These are phyloP conservation scores for Ditylenchus weischeri DNA, from an alignment of 2,888 invertebrate genomes.

Conservation along the genomic window DNA sequence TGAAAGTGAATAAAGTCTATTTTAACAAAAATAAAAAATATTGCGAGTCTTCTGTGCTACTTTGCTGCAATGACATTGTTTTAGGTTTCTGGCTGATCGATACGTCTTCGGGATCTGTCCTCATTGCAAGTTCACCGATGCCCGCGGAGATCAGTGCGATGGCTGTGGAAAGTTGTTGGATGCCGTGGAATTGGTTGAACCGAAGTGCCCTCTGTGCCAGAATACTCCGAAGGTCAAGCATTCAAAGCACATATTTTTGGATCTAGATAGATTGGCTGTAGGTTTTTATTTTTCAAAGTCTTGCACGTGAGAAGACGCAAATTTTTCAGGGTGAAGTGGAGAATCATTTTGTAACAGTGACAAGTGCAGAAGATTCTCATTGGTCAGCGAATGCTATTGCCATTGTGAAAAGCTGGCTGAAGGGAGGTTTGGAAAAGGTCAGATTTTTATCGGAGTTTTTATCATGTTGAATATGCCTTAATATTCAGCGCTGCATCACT, in stretches of 20 bases:
- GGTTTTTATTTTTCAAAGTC: conserved; percentile 14
- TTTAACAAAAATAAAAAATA: too few species aligned
- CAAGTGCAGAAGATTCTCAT: conserved; percentile 59
- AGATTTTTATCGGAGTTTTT: too few species aligned
- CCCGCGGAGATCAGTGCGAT: conserved; percentile 97
- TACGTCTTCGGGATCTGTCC: conserved; percentile 97
- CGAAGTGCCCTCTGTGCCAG: conserved; percentile 52
- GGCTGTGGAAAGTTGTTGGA: conserved; percentile 92
- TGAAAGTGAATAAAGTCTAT: too few species aligned
- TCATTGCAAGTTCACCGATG: conserved; percentile 79
- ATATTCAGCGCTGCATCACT: conserved; percentile 76
- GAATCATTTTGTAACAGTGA: conserved; percentile 72
- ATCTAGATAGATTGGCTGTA: conserved; percentile 75
- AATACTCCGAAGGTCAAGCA: conserved; percentile 61
- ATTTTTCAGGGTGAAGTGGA: conserved; percentile 40
- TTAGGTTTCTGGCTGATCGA: conserved; percentile 66
- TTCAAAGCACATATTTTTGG: conserved; percentile 87
- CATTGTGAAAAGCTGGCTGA: conserved; percentile 84
- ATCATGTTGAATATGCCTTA: too few species aligned
- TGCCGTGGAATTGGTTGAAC: conserved; percentile 63
- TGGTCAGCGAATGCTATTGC: conserved; percentile 87
- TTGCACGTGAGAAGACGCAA: too few species aligned
- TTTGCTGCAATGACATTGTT: background rate
- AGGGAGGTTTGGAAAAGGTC: conserved; percentile 74
- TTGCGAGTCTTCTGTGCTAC: background rate